Evolutionary conservation across 2,113 vertebrate species (phyloP).

Genomic region (Dryoscopus gambensis): DNA sequence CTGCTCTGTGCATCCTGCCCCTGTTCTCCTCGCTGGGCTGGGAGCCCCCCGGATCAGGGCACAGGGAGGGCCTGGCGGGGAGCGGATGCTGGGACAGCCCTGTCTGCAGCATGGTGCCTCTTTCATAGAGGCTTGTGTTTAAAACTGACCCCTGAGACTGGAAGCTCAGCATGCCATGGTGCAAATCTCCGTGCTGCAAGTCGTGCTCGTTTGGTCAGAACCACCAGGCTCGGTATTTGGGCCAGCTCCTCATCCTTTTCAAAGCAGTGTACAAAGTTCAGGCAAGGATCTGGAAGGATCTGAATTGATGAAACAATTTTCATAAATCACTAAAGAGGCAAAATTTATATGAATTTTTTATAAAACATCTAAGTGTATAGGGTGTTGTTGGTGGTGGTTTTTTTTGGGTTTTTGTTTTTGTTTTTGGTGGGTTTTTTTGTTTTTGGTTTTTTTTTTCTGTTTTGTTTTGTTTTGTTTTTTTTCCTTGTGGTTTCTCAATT

Average conservation of each 20-base stretch:
- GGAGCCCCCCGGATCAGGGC: background rate
- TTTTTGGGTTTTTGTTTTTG: no score
- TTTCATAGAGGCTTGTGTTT: background rate
- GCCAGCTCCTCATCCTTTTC: background rate
- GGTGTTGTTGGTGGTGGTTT: no score
- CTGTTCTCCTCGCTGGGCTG: background rate
- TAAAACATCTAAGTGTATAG: background rate
- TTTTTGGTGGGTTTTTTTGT: no score
- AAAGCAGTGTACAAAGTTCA: background rate
- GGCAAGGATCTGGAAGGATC: background rate
- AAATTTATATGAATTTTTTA: background rate
- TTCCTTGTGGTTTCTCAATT: background rate
- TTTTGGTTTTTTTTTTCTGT: no score
- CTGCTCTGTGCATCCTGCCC: background rate
- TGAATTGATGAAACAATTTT: background rate
- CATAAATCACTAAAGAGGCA: background rate
- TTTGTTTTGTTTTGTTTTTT: background rate
- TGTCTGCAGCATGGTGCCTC: fast-evolving
- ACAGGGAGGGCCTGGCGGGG: background rate
- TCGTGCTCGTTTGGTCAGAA: background rate
- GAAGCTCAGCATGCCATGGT: background rate
- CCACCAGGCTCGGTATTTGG: background rate
- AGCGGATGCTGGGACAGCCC: background rate
- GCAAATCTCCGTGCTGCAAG: background rate
- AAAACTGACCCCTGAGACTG: background rate